Evolutionary conservation across 64 coral and sea anemone genomes (phyloP), one percentile per base, ranked within the genome.

Genomic region (Cladopsammia gracilis): DNA sequence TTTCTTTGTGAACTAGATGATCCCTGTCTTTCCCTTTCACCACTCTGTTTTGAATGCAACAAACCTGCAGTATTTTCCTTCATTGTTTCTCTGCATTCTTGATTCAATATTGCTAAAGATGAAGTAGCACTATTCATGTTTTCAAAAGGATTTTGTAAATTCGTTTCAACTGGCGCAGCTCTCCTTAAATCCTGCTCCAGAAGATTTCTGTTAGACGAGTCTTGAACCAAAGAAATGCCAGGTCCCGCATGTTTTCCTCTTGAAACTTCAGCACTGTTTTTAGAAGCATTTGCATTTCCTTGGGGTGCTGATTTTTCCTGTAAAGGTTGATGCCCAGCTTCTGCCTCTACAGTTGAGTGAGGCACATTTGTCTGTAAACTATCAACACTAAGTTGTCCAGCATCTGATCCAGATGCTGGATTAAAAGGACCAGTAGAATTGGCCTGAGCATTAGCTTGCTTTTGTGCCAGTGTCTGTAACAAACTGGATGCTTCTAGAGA

Each of bases 381-480:
- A 20, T 84, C 45, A 67, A n/a, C 49, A 20, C 10, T 25, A 23
- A 51, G 34, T 42, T 67, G 43, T 5, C 15, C 44, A 23, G 46
- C 10, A 3, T 48, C 20, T 68, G 15, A 64, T 50, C 6, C 24
- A 42, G 57, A 44, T 25, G 14, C 77, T 16, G 2, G 2, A 80
- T 60, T 62, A 16, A 8, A 12, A 43, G 4, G 57, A 45, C 8
- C 23, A 19, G 72, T 1, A 75, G 47, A 73, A 13, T 78, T 64
- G 43, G 16, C 9, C 12, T 47, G 25, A 45, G 18, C 3, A 48
- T 67, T 84, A 50, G 4, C 10, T 24, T 46, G 18, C 61, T 84
- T 18, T 47, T 48, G 1, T 24, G 80, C 80, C 6, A 84, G 19
- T 13, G 80, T 65, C 43, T 84, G 61, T 46, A 84, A 67, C 80